phyloP scores from a whole-genome alignment of 2,888 invertebrate genomes.

The Drosophila monieri region DNA sequence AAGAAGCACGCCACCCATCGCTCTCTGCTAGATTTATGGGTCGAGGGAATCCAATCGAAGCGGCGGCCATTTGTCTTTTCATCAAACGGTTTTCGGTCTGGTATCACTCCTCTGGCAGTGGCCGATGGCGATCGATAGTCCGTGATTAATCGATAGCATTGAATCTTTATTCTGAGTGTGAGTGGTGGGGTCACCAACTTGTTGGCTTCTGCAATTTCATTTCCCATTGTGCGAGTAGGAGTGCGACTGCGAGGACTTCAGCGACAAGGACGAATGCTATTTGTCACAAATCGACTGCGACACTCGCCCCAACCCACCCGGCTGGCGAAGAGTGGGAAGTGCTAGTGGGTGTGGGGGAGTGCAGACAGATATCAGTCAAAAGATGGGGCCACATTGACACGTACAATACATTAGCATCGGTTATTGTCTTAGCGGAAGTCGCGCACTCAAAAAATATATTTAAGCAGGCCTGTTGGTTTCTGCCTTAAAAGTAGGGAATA shows the following conservation, averaged over 20 bases:
- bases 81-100: constrained; percentile 20
- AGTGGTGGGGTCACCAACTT: constrained; percentile 35
- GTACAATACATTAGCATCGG: constrained; percentile 72
- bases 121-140: constrained; percentile 24
- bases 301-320: constrained; percentile 22
- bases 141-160: constrained; percentile 44
- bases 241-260: constrained; percentile 5
- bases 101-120: constrained; percentile 18
- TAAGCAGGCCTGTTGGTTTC: neutral
- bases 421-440: constrained; percentile 63
- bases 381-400: constrained; percentile 71
- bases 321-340: too few relatives aligned
- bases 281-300: constrained; percentile 61
- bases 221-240: constrained; percentile 23
- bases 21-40: constrained; percentile 12
- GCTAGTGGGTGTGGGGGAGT: constrained; percentile 7
- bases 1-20: neutral
- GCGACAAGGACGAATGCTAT: constrained; percentile 42
- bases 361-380: constrained; percentile 68
- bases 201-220: constrained; percentile 40
- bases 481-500: too few relatives aligned
- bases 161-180: neutral
- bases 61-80: constrained; percentile 33
- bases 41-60: constrained; percentile 24
- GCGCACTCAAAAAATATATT: constrained; percentile 5